phyloP scores from a whole-genome alignment of 2,888 invertebrate species.

The Drosophila subsilvestris region DNA sequence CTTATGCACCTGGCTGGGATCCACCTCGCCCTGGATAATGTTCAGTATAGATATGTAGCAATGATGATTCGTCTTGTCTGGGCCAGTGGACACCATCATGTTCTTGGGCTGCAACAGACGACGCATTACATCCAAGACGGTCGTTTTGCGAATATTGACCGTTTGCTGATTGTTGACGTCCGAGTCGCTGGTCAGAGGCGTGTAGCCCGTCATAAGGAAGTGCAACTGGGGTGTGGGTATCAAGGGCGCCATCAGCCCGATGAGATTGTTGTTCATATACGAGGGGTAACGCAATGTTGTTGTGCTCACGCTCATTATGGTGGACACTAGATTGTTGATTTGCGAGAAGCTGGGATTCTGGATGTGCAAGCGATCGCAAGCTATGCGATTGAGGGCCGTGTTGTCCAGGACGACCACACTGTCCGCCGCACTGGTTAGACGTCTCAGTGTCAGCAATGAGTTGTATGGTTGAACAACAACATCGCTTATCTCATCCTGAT shows the following conservation, averaged over 20 bases:
- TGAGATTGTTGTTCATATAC: conserved; percentile 99
- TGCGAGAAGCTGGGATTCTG: conserved; percentile 98
- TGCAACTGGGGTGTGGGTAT: conserved; percentile 99
- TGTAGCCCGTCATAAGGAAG: conserved; percentile 99
- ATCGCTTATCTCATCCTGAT: conserved; percentile 97
- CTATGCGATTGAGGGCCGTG: conserved; percentile 97
- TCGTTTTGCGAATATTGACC: conserved; percentile 95
- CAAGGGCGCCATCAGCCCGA: conserved; percentile 96
- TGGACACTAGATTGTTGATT: conserved; percentile 98
- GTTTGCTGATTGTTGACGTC: conserved; percentile 84
- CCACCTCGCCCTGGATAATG: conserved; percentile 99
- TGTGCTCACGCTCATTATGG: conserved; percentile 99
- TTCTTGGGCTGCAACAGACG: conserved; percentile 98
- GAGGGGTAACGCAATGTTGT: conserved; percentile 96
- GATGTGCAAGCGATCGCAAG: conserved; percentile 96
- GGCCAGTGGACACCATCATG: conserved; percentile 99
- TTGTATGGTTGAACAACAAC: conserved; percentile 99
- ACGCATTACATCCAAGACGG: conserved; percentile 99
- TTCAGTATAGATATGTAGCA: conserved; percentile 99
- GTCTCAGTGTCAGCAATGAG: conserved; percentile 95
- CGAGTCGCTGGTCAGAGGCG: conserved; percentile 96
- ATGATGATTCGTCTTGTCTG: conserved; percentile 94
- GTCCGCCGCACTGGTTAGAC: conserved; percentile 97
- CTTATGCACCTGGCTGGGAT: conserved; percentile 99
- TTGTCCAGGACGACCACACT: conserved; percentile 99